Base-by-base conservation (phyloP, 2,113 vertebrate genomes). In the Geothlypis trichas region DNA sequence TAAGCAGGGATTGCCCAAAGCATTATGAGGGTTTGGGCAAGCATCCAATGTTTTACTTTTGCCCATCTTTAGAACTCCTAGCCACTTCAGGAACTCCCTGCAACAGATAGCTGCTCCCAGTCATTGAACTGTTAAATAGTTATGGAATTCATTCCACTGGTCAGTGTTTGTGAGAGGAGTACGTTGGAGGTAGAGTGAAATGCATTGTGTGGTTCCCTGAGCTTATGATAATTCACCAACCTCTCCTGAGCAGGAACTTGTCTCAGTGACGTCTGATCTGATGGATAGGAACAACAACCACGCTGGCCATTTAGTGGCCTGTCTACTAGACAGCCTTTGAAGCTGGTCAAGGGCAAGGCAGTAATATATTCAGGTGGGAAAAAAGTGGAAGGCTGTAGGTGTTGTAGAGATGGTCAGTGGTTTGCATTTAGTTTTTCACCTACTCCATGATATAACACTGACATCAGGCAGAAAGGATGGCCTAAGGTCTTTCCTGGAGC, bases 391-490 rank as follows among this genome's bases (percentile, higher is more conserved):
- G 37, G 19, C 10, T 79, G 24, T 37, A 33, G 7, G 15, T 72
- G 24, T 18, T 0, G 0, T 37, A 11, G 57, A 75, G 19, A 52
- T 55, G 4, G 7, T 9, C 7, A 5, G 9, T 74, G 8, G 15
- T 63, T 13, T 39, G 10, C 5, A 44, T 31, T 30, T 15, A 15
- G 5, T 26, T 81, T 89, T 82, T 35, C 17, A 28, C 21, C 8
- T 31, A 7, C 5, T 59, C 11, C 5, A 18, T 84, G 30, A 23
- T 4, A n/a, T n/a, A n/a, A n/a, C n/a, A 31, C 6, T 55, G 27
- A 59, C 4, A 57, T 75, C 26, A 66, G 41, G 7, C 27, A 72
- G 24, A 37, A 23, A 46, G 4, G 13, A 19, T 30, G 18, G 9
- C 9, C n/a, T 20, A 52, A 49, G 33, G 44, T 9, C 12, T 67